Percentiles rank a stretch among this genome's conserved stretches.
Conservation (phyloP, 1,140 invertebrate species). For the Calephelis nemesis region DNA sequence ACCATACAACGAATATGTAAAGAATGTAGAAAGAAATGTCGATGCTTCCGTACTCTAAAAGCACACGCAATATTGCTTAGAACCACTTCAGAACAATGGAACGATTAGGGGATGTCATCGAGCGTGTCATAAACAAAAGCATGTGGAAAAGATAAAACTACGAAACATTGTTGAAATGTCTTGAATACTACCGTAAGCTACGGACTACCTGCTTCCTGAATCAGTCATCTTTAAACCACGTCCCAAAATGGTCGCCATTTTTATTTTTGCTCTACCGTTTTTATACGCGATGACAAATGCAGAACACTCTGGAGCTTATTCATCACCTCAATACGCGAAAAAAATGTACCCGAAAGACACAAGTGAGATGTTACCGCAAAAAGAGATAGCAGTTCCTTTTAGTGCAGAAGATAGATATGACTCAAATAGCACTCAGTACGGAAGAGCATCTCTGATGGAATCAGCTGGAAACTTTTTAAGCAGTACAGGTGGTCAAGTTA, state of each 20-base stretch:
- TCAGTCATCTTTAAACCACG: conserved; percentile 42
- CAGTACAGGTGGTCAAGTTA: conserved; percentile 79
- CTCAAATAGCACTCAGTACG: conserved; percentile 60
- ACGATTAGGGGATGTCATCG: conserved; percentile 72
- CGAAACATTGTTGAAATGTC: conserved; percentile 39
- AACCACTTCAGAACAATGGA: conserved; percentile 60
- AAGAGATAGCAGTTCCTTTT: conserved; percentile 52
- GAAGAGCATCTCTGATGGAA: conserved; percentile 71
- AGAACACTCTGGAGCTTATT: conserved; percentile 73
- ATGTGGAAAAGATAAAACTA: conserved; percentile 66
- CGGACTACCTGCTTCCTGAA: conserved; percentile 55
- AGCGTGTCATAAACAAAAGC: conserved; percentile 74
- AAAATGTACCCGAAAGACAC: conserved; percentile 63
- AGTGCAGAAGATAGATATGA: conserved; percentile 58
- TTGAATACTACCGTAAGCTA: conserved; percentile 45
- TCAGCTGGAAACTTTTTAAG: conserved; percentile 75
- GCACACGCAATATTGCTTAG: conserved; percentile 16
- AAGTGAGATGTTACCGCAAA: conserved; percentile 46
- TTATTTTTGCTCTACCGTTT: conserved; percentile 33
- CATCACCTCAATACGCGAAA: conserved; percentile 76
- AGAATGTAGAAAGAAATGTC: background rate
- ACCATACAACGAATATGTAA: background rate
- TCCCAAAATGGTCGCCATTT: conserved; percentile 53
- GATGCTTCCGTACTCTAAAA: conserved; percentile 2
- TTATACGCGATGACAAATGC: conserved; percentile 34